A percentile compares a stretch with the other conserved stretches of the same genome.
phyloP scores from a whole-genome alignment of 2,113 vertebrate species.

The Crypturellus undulatus region DNA sequence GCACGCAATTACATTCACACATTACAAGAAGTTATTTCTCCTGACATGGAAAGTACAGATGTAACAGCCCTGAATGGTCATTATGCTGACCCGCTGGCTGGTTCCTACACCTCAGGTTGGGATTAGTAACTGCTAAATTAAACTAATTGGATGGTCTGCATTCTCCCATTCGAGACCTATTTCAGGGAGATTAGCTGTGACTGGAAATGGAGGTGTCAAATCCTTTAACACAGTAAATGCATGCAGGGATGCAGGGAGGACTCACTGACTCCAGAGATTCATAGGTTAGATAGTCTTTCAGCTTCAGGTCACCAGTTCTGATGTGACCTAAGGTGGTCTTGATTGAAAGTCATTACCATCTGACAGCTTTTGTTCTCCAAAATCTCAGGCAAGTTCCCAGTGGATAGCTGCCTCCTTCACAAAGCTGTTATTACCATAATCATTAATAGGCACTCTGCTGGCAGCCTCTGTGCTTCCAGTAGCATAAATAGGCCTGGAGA shows the following conservation, averaged over 20 bases:
- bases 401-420: not conserved
- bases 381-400: not conserved
- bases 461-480: not conserved
- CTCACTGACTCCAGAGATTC: not conserved
- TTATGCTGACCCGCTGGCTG: not conserved
- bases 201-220: not conserved
- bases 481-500: not conserved
- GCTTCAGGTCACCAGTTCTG: not conserved
- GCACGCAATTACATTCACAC: not conserved
- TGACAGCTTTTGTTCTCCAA: constrained; percentile 9
- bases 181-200: not conserved
- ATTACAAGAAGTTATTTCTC: not conserved
- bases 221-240: not conserved
- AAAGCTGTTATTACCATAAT: not conserved
- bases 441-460: not conserved
- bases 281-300: not conserved
- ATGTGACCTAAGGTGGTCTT: not conserved
- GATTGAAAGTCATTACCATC: not conserved
- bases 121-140: not conserved
- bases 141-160: not conserved
- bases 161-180: not conserved
- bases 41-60: not conserved
- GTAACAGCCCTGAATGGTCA: not conserved
- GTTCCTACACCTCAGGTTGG: not conserved
- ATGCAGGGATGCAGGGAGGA: not conserved